A percentile compares a stretch with the other conserved stretches of the same genome.
Conservation (phyloP, 2,113 vertebrate genomes). For the Glaucidium brasilianum region DNA sequence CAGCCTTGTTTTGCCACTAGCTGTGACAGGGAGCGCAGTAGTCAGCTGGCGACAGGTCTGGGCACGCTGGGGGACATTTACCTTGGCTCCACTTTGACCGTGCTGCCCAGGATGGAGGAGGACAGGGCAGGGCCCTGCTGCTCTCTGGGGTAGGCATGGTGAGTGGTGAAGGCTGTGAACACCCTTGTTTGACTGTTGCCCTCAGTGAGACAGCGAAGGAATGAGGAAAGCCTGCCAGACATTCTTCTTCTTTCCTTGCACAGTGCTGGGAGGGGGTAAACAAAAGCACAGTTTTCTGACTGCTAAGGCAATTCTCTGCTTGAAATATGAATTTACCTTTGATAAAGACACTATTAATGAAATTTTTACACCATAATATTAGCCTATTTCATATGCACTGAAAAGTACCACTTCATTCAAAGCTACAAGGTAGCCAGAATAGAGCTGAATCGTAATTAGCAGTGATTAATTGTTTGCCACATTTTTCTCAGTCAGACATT, state of each 20-base stretch:
- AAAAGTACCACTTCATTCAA: neutral
- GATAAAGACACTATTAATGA: neutral
- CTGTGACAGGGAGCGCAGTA: rapidly evolving
- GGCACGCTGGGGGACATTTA: rapidly evolving
- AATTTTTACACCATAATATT: neutral
- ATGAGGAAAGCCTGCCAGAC: neutral
- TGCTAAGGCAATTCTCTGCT: neutral
- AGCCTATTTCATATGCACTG: neutral
- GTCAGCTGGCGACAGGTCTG: too few species aligned
- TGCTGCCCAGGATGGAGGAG: rapidly evolving
- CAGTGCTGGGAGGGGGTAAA: rapidly evolving
- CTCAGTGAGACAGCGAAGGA: neutral
- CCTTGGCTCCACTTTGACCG: neutral
- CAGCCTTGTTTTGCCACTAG: rapidly evolving
- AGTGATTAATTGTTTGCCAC: neutral
- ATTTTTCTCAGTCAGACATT: neutral
- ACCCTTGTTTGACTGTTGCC: neutral
- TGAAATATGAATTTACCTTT: neutral
- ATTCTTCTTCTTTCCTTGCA: neutral
- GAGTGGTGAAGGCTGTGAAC: neutral
- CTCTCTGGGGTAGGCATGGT: rapidly evolving
- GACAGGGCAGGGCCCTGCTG: neutral
- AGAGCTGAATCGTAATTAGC: neutral
- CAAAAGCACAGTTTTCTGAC: neutral
- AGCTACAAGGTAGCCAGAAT: neutral